A percentile compares a stretch with the other conserved stretches of the same genome.
These are phyloP conservation scores for Volucella inflata DNA, from an alignment of 2,888 invertebrate genomes.

Conservation along the genomic window DNA sequence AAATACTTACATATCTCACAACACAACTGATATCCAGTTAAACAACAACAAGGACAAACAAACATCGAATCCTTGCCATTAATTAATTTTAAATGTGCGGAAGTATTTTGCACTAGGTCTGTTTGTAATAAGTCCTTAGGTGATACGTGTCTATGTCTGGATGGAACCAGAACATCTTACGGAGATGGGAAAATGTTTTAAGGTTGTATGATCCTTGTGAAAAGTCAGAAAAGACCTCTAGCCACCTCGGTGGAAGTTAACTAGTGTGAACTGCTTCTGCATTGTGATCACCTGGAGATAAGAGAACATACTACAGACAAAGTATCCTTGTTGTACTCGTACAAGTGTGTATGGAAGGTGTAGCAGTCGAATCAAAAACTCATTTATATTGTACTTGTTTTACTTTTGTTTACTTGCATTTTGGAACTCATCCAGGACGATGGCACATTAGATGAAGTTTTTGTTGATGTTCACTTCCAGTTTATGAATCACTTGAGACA, in stretches of 20 bases:
- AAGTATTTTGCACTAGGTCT: conserved; percentile 28
- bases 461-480: conserved; percentile 63
- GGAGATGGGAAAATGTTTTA: conserved; percentile 23
- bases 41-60: conserved; percentile 1
- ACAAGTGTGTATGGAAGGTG: neutral
- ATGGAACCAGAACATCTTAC: neutral
- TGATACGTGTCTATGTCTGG: conserved; percentile 45
- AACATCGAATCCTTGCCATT: conserved; percentile 23
- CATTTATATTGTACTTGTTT: conserved; percentile 65
- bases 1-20: neutral
- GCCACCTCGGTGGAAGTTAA: conserved; percentile 32
- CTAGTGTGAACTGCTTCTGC: conserved; percentile 55
- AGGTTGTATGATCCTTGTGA: conserved; percentile 37
- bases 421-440: conserved; percentile 53
- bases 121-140: conserved; percentile 1
- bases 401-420: conserved; percentile 33
- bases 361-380: conserved; percentile 61
- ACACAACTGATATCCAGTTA: neutral
- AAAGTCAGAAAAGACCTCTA: conserved; percentile 17
- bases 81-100: conserved; percentile 54
- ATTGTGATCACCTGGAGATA: conserved; percentile 57
- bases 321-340: neutral
- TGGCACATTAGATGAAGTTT: conserved; percentile 48
- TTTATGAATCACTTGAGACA: conserved; percentile 72
- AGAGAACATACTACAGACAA: neutral